Conservation (phyloP, 2,797 vertebrate species). For the Pipistrellus kuhlii region DNA sequence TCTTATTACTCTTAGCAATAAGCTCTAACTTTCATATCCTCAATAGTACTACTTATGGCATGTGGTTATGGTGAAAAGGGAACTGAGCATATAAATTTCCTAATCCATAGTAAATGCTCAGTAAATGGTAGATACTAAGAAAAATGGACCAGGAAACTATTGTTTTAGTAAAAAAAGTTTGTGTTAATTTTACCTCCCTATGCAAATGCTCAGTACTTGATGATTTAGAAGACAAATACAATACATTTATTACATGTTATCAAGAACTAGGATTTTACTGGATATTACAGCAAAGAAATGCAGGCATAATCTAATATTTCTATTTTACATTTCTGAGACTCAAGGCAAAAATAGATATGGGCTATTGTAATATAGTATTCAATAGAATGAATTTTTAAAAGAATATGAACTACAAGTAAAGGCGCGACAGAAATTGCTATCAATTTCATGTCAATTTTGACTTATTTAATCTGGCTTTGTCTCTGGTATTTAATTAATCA, state of each 20-base stretch:
- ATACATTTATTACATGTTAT: neutral
- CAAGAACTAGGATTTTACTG: neutral
- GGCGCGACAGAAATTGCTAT: neutral
- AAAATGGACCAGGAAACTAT: neutral
- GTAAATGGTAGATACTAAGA: neutral
- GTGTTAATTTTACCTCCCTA: neutral
- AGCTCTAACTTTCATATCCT: neutral
- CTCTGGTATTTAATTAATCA: conserved; percentile 8
- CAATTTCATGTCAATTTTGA: conserved; percentile 28
- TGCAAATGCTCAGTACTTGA: neutral
- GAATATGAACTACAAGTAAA: neutral
- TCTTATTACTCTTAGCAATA: neutral
- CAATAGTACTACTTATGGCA: neutral
- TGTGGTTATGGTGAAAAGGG: neutral
- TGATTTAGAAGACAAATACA: neutral
- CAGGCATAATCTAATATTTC: neutral
- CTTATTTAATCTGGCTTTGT: neutral
- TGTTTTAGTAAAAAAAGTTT: neutral
- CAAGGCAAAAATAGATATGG: neutral
- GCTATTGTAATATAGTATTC: neutral
- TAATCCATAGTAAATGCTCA: neutral
- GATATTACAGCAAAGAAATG: neutral
- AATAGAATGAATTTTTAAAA: neutral
- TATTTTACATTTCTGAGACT: conserved; percentile 24
- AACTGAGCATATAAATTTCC: neutral